phyloP scores from a whole-genome alignment of 30 jellyfish, hydroid and myxozoan species.

The Cassiopea xamachana region DNA sequence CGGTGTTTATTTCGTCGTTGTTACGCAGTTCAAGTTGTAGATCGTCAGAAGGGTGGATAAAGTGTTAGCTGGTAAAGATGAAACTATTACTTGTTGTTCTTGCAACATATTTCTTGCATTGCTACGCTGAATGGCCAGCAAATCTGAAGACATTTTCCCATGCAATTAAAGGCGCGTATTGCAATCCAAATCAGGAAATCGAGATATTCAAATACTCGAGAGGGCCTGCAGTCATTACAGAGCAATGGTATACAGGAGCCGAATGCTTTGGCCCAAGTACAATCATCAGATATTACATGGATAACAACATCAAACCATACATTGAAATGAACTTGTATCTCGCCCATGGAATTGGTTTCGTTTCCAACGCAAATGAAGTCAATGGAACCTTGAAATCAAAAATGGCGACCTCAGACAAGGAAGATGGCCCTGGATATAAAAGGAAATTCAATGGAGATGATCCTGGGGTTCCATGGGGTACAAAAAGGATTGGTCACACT shows the following conservation, averaged over 20 bases:
- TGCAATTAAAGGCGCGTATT: slow-evolving; percentile 81
- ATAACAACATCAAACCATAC: slow-evolving; percentile 58
- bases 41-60: no score
- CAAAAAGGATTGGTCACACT: slow-evolving; percentile 72
- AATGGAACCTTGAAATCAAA: slow-evolving; percentile 15
- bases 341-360: slow-evolving; percentile 89
- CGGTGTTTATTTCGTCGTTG: no score
- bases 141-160: slow-evolving; percentile 81
- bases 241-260: slow-evolving; percentile 89
- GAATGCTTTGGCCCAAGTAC: slow-evolving; percentile 77
- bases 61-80: background rate
- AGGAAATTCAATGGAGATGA: slow-evolving; percentile 19
- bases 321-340: slow-evolving; percentile 74
- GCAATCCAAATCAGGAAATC: slow-evolving; percentile 63
- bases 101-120: background rate
- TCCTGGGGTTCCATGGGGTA: slow-evolving; percentile 83
- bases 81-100: background rate
- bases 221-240: slow-evolving; percentile 90
- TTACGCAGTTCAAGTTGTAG: no score
- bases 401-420: slow-evolving; percentile 19
- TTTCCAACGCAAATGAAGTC: slow-evolving; percentile 1
- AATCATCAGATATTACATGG: slow-evolving; percentile 75
- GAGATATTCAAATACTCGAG: slow-evolving; percentile 29
- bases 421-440: background rate
- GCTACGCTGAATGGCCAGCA: slow-evolving; percentile 47